A percentile compares a stretch with the other conserved stretches of the same genome.
Evolutionary conservation across 1,140 invertebrate species (phyloP).

Genomic region (Brachystomella parvula): DNA sequence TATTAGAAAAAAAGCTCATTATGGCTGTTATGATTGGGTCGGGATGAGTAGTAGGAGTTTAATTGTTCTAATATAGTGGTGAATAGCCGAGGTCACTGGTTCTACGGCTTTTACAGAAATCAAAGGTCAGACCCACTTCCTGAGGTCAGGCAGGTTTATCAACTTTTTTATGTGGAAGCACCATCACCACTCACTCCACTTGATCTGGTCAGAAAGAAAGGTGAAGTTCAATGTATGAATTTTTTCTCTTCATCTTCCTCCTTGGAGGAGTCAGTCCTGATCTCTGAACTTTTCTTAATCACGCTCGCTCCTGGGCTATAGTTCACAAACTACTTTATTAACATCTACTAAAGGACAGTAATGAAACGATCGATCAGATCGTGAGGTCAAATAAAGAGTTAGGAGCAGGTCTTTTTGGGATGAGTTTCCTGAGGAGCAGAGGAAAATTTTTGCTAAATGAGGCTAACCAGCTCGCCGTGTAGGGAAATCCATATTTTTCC

Average conservation of each 20-base stretch:
- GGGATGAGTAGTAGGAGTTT: no score
- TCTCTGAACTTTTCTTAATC: background rate
- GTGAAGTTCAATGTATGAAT: background rate
- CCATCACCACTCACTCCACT: background rate
- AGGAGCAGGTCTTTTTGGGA: no score
- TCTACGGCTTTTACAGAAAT: background rate
- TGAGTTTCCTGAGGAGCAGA: background rate
- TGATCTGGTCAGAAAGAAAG: background rate
- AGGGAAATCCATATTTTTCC: background rate
- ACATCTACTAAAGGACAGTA: background rate
- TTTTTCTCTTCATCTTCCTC: background rate
- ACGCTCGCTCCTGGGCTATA: background rate
- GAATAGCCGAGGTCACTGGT: conserved; percentile 6
- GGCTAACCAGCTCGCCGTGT: background rate
- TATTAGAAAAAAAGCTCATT: no score
- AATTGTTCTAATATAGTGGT: no score
- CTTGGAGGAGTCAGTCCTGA: no score
- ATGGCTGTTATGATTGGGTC: no score
- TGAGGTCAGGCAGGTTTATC: conserved; percentile 6
- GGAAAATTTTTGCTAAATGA: background rate
- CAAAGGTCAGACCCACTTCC: background rate
- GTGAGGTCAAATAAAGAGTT: no score
- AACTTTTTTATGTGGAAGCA: background rate
- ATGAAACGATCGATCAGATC: background rate
- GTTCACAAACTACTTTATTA: background rate